Percentiles rank a stretch among this genome's conserved stretches.
Evolutionary conservation across 2,113 vertebrate species (phyloP).

Genomic region (Varanus salvator): DNA sequence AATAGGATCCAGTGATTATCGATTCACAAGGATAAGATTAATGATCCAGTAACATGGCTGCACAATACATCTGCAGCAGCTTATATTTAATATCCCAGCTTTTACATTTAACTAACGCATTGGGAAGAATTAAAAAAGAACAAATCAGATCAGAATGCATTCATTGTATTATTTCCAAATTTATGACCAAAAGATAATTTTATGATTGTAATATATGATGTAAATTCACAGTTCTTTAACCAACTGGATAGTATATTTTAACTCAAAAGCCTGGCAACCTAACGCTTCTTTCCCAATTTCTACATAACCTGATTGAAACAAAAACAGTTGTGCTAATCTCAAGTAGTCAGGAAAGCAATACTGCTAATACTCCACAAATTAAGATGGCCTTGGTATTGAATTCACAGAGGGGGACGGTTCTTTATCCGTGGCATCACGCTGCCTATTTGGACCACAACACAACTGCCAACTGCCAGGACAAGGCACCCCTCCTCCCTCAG

Average conservation of each 20-base stretch:
- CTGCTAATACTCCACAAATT: not conserved
- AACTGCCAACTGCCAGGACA: not conserved
- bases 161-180: constrained; percentile 15
- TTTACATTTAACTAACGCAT: constrained; percentile 4
- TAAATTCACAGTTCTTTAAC: not conserved
- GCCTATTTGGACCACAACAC: not conserved
- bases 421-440: not conserved
- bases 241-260: not conserved
- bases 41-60: not conserved
- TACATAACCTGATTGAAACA: not conserved
- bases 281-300: constrained; percentile 31
- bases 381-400: not conserved
- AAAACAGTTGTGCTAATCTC: not conserved
- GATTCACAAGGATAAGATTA: not conserved
- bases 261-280: constrained; percentile 11
- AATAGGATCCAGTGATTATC: not conserved
- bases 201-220: not conserved
- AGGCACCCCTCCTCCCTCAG: not conserved
- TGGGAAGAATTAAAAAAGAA: constrained; percentile 14
- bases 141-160: not conserved
- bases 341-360: not conserved
- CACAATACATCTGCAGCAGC: not conserved
- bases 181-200: not conserved
- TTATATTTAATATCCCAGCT: not conserved
- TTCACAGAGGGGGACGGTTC: not conserved